These are phyloP conservation scores for Mormyrus hasselquistii DNA, from an alignment of 2,797 vertebrate genomes.

Conservation along the genomic window DNA sequence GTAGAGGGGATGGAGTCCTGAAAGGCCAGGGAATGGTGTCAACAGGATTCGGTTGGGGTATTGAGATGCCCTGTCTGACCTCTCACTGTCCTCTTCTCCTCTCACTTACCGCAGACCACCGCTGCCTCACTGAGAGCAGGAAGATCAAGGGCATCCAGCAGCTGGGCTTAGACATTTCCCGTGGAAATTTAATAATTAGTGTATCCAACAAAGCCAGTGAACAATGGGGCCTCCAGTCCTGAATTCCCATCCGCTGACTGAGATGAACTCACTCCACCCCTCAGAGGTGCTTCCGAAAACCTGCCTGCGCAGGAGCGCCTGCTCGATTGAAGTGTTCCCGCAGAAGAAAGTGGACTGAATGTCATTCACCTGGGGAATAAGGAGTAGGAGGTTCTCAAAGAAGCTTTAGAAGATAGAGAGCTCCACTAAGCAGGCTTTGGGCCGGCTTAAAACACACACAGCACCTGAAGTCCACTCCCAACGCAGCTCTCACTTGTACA, in stretches of 20 bases:
- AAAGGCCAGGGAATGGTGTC: background rate
- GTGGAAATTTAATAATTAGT: constrained; percentile 4
- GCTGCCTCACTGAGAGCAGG: background rate
- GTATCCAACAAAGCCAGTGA: background rate
- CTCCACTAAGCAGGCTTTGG: background rate
- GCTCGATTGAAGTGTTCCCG: background rate
- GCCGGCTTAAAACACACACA: background rate
- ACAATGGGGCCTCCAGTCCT: background rate
- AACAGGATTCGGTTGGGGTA: background rate
- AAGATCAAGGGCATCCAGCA: background rate
- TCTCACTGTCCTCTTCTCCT: background rate
- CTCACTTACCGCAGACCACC: background rate
- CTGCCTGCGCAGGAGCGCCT: background rate
- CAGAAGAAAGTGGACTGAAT: background rate
- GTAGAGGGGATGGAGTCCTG: background rate
- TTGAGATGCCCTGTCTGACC: background rate
- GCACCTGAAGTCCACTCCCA: background rate
- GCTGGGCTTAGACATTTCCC: background rate
- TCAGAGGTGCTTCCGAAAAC: background rate
- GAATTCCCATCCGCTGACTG: background rate
- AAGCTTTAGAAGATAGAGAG: background rate
- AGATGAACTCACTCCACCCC: background rate
- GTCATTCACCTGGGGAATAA: background rate
- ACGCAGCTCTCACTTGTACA: background rate
- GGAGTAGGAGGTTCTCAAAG: background rate